These are phyloP conservation scores for Enteromius treurensis DNA, from an alignment of 2,797 vertebrate genomes.

Conservation along the genomic window DNA sequence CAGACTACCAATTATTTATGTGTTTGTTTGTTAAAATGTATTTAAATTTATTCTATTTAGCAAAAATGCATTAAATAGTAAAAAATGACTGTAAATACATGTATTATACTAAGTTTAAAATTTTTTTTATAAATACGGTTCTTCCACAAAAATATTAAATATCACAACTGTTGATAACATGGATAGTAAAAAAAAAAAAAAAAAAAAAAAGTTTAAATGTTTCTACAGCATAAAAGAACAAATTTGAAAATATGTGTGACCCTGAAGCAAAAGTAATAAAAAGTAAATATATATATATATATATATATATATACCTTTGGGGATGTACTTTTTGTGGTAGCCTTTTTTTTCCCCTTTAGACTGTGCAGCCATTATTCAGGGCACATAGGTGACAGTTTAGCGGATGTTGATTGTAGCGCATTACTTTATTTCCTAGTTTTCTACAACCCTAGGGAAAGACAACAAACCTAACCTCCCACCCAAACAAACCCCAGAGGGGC, in stretches of 20 bases:
- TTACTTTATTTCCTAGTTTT: conserved; percentile 57
- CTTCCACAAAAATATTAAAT: not conserved
- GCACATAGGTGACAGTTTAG: conserved; percentile 20
- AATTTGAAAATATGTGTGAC: not conserved
- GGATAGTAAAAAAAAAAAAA: not conserved
- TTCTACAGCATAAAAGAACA: not conserved
- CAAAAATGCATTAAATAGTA: not conserved
- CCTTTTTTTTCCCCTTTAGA: not conserved
- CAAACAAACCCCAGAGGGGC: conserved; percentile 47
- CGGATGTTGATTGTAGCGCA: conserved; percentile 7
- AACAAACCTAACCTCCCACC: conserved; percentile 57
- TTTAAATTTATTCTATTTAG: too few species aligned
- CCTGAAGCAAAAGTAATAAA: not conserved
- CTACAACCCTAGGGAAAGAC: conserved; percentile 50
- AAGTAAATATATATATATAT: too few species aligned
- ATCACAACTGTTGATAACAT: not conserved
- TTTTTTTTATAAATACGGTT: not conserved
- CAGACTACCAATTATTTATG: not conserved
- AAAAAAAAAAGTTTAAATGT: not conserved
- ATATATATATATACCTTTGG: too few species aligned
- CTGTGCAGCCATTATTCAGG: not conserved
- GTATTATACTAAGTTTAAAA: not conserved
- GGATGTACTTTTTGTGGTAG: not conserved
- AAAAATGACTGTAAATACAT: not conserved
- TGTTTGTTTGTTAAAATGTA: not conserved